Percentiles rank a stretch among this genome's conserved stretches.
These are phyloP conservation scores for Bombus haemorrhoidalis DNA, from an alignment of 1,140 invertebrate species.

Conservation along the genomic window DNA sequence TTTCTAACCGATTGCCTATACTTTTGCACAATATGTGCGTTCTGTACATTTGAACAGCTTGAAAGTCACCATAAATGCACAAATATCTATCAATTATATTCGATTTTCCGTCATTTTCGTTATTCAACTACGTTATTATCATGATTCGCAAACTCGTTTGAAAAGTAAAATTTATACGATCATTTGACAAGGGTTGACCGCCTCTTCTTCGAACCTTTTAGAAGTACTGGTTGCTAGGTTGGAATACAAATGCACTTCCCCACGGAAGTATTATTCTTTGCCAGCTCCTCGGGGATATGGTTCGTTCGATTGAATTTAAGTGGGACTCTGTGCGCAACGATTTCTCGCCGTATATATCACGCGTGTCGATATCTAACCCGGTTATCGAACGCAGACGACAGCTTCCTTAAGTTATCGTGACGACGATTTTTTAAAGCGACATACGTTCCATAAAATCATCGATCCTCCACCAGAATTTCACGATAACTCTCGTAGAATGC, in stretches of 20 bases:
- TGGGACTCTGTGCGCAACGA: constrained; percentile 23
- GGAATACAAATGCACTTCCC: constrained; percentile 33
- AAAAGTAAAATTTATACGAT: background rate
- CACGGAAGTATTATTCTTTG: constrained; percentile 32
- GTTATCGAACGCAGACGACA: background rate
- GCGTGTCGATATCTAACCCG: constrained; percentile 5
- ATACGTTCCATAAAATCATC: background rate
- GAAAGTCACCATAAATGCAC: too few relatives aligned
- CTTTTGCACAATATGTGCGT: too few relatives aligned
- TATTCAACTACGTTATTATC: background rate
- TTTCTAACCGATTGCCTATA: too few relatives aligned
- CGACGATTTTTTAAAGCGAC: background rate
- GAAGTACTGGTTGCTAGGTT: background rate
- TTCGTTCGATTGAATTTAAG: constrained; percentile 42
- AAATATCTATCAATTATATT: background rate
- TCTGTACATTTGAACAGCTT: too few relatives aligned
- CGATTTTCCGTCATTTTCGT: background rate
- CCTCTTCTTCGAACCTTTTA: background rate
- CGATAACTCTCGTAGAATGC: background rate
- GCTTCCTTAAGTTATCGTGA: background rate
- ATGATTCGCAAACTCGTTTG: background rate
- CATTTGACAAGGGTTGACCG: background rate
- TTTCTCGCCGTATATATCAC: constrained; percentile 23
- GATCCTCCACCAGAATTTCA: background rate
- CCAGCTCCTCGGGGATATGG: background rate